Evolutionary conservation across 1,140 invertebrate genomes (phyloP), one percentile per base, ranked within the genome.

Genomic region (Ostrea edulis): DNA sequence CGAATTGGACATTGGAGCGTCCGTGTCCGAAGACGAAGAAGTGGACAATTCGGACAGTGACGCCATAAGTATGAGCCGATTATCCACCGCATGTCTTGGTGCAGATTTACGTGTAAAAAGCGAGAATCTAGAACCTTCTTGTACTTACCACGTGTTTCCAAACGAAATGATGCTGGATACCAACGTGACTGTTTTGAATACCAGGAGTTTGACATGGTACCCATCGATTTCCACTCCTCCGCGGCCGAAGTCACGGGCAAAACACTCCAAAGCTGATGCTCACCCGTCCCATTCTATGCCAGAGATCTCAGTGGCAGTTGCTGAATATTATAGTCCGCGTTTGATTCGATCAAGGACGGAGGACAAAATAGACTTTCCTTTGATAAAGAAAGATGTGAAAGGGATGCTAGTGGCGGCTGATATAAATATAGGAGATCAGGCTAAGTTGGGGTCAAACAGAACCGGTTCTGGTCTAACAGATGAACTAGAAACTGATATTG

Each of bases 131-230:
- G 91, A 91, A 83, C 88, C 87, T 35, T 88, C 91, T 8, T 88
- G 88, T 84, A 85, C 91, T 20, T 87, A 89, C 81, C 91, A 90
- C 55, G 62, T 90, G 9, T 91, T 91, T 71, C 91, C 89, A 9
- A 86, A 77, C 2, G 86, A 91, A 71, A 52, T 84, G 8, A 85
- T 77, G 54, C 35, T 89, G 0, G 35, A 89, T 51, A 87, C 58
- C 65, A 65, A 52, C 11, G 82, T 86, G n/a, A 84, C 82, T 82
- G 87, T 90, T 29, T 51, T 86, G 8, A 86, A 88, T 53, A 83
- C 77, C 14, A 85, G 65, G 54, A 51, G 83, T 20, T 22, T 86
- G n/a, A 71, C 84, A 20, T 90, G 89, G 89, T 71, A 86, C 17
- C 89, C 86, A 25, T 55, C 84, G 7, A 77, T n/a, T 84, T 90